These are phyloP conservation scores for Prionailurus viverrinus DNA, from an alignment of 2,113 vertebrate genomes.

Conservation along the genomic window DNA sequence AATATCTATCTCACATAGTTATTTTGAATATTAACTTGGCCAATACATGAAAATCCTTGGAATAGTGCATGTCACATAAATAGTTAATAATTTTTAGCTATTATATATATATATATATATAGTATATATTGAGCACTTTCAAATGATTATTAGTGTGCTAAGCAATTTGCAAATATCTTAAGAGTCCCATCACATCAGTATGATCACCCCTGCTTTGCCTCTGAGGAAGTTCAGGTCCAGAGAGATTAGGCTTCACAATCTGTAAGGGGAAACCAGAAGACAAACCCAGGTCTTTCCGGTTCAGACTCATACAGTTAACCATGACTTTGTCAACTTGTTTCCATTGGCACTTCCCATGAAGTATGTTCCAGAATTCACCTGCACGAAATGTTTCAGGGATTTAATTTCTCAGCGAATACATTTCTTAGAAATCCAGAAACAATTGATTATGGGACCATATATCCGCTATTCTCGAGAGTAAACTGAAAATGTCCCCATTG, in stretches of 20 bases:
- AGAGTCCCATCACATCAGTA: background rate
- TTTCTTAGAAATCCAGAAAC: background rate
- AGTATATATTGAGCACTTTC: background rate
- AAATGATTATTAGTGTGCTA: background rate
- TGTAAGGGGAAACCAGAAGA: background rate
- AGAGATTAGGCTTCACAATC: background rate
- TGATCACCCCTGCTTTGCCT: background rate
- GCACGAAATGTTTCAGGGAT: background rate
- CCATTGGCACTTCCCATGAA: background rate
- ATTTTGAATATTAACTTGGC: conserved; percentile 7
- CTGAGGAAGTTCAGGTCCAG: background rate
- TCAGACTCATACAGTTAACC: background rate
- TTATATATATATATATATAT: background rate
- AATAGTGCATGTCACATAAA: background rate
- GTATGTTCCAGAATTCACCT: background rate
- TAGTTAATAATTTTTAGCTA: background rate
- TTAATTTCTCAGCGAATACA: background rate
- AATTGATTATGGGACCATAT: background rate
- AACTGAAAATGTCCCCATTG: background rate
- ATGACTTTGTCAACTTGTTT: background rate
- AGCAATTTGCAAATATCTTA: background rate
- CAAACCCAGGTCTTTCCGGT: background rate
- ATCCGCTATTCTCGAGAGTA: background rate
- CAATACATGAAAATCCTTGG: background rate
- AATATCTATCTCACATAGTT: background rate